Percentiles rank a stretch among this genome's conserved stretches.
phyloP scores from a whole-genome alignment of 2,113 vertebrate genomes.

The Anarhynchus alexandrinus region DNA sequence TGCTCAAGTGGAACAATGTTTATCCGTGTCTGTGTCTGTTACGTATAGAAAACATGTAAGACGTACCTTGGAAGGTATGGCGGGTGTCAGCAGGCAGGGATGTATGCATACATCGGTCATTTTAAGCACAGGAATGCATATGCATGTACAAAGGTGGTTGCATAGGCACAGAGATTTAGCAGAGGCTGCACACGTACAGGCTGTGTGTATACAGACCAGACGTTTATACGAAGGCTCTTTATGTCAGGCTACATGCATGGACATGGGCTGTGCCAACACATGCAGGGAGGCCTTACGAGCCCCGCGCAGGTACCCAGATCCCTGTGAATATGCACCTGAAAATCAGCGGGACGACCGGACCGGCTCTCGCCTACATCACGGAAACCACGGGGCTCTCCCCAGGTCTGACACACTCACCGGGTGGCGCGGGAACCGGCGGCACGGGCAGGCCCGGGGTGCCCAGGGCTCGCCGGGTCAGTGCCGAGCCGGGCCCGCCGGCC shows the following conservation, averaged over 20 bases:
- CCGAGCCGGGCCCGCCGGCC: too few species aligned
- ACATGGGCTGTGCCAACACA: background rate
- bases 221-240: background rate
- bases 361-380: background rate
- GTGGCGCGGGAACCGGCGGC: background rate
- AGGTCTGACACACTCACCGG: background rate
- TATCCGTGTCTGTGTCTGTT: background rate
- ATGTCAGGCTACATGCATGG: background rate
- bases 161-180: background rate
- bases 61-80: background rate
- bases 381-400: background rate
- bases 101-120: accelerated
- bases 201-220: background rate
- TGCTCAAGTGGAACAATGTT: background rate
- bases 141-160: background rate
- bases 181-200: background rate
- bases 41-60: background rate
- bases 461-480: background rate
- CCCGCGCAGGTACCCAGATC: too few species aligned
- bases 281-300: background rate
- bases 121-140: background rate
- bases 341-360: background rate
- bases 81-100: background rate
- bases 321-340: accelerated
- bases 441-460: background rate